Base-by-base conservation (phyloP, 2,888 invertebrate genomes). In the Eupithecia inturbata region DNA sequence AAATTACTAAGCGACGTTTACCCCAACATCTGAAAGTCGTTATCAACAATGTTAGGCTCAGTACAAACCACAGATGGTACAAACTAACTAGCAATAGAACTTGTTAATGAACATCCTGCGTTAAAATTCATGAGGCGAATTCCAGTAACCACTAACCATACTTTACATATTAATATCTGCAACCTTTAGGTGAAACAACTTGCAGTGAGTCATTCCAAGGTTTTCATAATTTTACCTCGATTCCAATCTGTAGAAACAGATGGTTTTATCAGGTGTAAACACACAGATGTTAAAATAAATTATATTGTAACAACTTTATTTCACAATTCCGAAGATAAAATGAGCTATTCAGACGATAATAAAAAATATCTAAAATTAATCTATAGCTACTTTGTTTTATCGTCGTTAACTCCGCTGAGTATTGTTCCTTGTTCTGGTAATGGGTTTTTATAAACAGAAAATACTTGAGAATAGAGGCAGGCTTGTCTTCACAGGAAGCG, bases 21-120 rank as follows among this genome's bases (percentile, higher is more conserved):
- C 31, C 31, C 10, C 80, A 81, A 87, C 91, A 89, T 91, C 90
- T 89, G 91, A 84, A 84, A 85, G 78, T 77, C 82, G 80, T 85
- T 82, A 85, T 80, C 70, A 70, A 83, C 84, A 83, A 81, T 81
- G 82, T 84, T 72, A 77, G 76, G 74, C 74, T 76, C 73, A 74
- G 67, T 75, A 73, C 82, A n/a, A n/a, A n/a, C n/a, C n/a, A n/a
- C n/a, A n/a, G n/a, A n/a, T n/a, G n/a, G n/a, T n/a, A n/a, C n/a
- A 82, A 82, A 82, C 80, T 83, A 80, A 79, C 64, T 62, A 39
- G 70, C 71, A 63, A 73, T 75, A 70, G 68, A 68, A 71, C 73
- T 70, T 72, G 75, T 67, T 67, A 74, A 77, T 73, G 74, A 73
- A 67, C 76, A 74, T 73, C 77, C 74, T 73, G 77, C 53, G 45